phyloP scores from a whole-genome alignment of 1,140 invertebrate species.

The Meloidogyne hapla region DNA sequence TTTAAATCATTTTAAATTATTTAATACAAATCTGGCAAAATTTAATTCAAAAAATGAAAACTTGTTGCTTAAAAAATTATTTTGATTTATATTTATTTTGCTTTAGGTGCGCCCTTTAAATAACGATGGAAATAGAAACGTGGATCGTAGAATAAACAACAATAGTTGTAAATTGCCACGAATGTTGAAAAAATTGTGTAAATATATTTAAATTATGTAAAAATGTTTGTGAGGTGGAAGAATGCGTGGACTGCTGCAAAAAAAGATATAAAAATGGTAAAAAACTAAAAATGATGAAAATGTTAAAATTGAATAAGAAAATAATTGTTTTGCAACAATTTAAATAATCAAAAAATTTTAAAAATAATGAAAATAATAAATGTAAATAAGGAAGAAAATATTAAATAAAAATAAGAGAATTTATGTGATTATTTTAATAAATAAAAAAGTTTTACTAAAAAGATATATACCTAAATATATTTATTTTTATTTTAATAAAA shows the following conservation, averaged over 20 bases:
- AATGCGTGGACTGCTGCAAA: conserved; percentile 5
- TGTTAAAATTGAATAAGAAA: background rate
- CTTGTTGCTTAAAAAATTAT: background rate
- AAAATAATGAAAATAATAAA: background rate
- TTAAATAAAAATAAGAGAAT: background rate
- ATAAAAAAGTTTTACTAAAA: no score
- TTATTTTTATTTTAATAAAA: no score
- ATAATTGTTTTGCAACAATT: background rate
- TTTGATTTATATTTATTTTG: background rate
- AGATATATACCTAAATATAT: no score
- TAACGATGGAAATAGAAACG: background rate
- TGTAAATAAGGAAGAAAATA: conserved; percentile 1
- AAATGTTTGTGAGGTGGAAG: background rate
- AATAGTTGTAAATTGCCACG: background rate
- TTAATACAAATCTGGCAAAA: background rate
- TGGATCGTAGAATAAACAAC: background rate
- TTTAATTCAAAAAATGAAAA: background rate
- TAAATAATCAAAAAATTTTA: background rate
- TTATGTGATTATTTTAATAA: no score
- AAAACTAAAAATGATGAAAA: background rate
- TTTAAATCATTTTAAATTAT: background rate
- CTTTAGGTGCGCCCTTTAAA: background rate
- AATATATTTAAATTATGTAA: background rate
- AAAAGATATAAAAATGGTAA: background rate
- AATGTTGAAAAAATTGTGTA: background rate